A percentile compares a stretch with the other conserved stretches of the same genome.
These are phyloP conservation scores for Torymus auratus DNA, from an alignment of 2,888 invertebrate species.

Conservation along the genomic window DNA sequence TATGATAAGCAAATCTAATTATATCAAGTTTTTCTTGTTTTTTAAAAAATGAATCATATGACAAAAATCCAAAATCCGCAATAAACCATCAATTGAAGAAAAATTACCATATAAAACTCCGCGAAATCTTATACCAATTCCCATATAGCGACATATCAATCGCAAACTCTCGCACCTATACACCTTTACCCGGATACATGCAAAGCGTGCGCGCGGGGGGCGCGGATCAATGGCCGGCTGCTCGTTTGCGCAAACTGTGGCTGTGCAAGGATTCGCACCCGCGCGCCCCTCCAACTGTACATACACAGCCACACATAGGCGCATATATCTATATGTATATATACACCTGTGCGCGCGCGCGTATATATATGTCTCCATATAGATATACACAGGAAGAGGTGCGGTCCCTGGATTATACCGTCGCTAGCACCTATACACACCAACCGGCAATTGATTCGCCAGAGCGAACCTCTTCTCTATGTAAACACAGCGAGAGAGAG, in stretches of 20 bases:
- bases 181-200: not conserved
- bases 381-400: not conserved
- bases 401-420: not conserved
- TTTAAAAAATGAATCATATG: too few relatives aligned
- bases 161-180: too few relatives aligned
- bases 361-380: too few relatives aligned
- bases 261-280: conserved; percentile 22
- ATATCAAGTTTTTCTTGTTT: not conserved
- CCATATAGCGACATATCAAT: too few relatives aligned
- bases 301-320: not conserved
- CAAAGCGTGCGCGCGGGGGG: conserved; percentile 9
- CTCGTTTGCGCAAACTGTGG: conserved; percentile 44
- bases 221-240: conserved; percentile 30
- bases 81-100: too few relatives aligned
- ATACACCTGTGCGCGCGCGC: too few relatives aligned
- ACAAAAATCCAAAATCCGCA: too few relatives aligned
- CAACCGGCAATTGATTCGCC: conserved; percentile 29
- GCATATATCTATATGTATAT: too few relatives aligned
- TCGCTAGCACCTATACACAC: not conserved
- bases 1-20: not conserved
- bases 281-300: not conserved
- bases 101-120: not conserved
- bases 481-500: not conserved
- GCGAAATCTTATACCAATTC: not conserved
- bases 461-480: not conserved